Evolutionary conservation across 2,888 invertebrate species (phyloP).

Genomic region (Microctonus brassicae): DNA sequence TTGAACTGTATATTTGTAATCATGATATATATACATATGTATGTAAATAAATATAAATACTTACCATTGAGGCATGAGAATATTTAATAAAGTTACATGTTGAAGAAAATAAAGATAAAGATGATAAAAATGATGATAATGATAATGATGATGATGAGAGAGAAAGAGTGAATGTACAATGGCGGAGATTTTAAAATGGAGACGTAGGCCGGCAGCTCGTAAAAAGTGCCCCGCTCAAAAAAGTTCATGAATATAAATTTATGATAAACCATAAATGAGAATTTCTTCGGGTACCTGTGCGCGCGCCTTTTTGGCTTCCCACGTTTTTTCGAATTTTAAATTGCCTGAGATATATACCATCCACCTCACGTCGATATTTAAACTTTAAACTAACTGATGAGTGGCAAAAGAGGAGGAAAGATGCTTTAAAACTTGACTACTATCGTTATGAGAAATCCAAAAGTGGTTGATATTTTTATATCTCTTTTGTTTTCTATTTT

Average conservation of each 20-base stretch:
- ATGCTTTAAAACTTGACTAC: slow-evolving; percentile 22
- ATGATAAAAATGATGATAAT: too few species aligned
- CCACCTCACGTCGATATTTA: slow-evolving; percentile 16
- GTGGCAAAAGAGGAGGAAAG: not conserved
- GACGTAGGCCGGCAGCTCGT: slow-evolving; percentile 43
- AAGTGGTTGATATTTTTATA: slow-evolving; percentile 24
- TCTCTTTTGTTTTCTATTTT: not conserved
- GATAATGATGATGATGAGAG: slow-evolving; percentile 11
- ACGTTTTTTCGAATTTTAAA: slow-evolving; percentile 38
- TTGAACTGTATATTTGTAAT: too few species aligned
- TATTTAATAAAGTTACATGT: not conserved
- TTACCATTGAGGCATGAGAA: not conserved
- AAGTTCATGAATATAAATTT: slow-evolving; percentile 51
- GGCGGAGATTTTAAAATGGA: slow-evolving; percentile 45
- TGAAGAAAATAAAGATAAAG: not conserved
- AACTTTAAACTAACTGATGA: slow-evolving; percentile 7
- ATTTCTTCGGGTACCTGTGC: slow-evolving; percentile 43
- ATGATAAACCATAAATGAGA: slow-evolving; percentile 52
- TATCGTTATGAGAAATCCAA: slow-evolving; percentile 17
- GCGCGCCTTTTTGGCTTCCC: slow-evolving; percentile 34
- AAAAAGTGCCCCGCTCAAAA: slow-evolving; percentile 33
- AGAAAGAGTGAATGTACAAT: slow-evolving; percentile 20
- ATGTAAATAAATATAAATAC: not conserved
- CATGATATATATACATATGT: too few species aligned
- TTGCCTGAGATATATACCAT: slow-evolving; percentile 24